These are phyloP conservation scores for Callaeas wilsoni DNA, from an alignment of 2,113 vertebrate species.

Conservation along the genomic window DNA sequence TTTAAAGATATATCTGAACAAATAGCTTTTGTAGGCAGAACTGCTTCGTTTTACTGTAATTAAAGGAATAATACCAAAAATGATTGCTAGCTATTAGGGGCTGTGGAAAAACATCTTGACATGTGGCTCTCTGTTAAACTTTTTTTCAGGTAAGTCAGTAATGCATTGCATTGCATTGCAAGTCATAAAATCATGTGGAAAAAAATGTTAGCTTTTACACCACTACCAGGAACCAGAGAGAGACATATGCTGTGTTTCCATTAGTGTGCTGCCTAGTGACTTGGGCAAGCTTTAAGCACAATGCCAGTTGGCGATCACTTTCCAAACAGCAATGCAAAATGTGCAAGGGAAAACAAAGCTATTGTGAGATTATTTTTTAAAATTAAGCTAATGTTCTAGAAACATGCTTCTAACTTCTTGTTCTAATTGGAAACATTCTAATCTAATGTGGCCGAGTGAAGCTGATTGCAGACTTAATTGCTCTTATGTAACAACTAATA, in stretches of 20 bases:
- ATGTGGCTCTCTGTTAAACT: background rate
- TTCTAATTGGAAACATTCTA: constrained; percentile 59
- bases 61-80: background rate
- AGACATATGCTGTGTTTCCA: constrained; percentile 6
- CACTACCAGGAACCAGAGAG: constrained; percentile 10
- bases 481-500: constrained; percentile 75
- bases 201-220: background rate
- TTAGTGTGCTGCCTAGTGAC: background rate
- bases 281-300: background rate
- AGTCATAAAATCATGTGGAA: background rate
- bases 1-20: background rate
- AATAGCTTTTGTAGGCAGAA: background rate
- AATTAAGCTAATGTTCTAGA: background rate
- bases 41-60: background rate
- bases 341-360: background rate
- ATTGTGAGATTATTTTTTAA: background rate
- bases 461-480: constrained; percentile 64
- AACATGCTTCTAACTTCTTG: constrained; percentile 27
- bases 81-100: background rate
- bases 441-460: background rate
- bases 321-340: background rate
- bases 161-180: background rate
- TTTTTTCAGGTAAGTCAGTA: background rate
- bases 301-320: background rate
- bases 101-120: background rate